Conservation (phyloP, 2,888 invertebrate species). For the Limenitis camilla region DNA sequence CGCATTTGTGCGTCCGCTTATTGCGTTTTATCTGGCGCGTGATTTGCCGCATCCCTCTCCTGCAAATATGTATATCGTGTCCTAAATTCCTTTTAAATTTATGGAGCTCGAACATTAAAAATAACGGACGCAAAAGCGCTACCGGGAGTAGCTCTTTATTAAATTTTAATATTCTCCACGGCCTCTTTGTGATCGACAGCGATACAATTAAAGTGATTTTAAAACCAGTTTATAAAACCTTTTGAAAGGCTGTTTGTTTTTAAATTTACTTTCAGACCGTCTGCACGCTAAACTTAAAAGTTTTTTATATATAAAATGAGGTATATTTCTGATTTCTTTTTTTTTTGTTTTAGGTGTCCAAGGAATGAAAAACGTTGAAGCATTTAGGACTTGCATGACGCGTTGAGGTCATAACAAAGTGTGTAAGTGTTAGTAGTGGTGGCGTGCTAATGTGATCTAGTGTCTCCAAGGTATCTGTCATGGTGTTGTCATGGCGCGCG, state of each 20-base stretch:
- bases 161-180: conserved; percentile 53
- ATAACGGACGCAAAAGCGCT: conserved; percentile 32
- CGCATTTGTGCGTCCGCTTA: conserved; percentile 58
- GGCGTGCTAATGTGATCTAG: conserved; percentile 32
- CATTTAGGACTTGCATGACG: conserved; percentile 9
- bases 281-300: too few relatives aligned
- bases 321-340: not conserved
- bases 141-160: conserved; percentile 48
- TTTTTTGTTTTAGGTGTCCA: conserved; percentile 24
- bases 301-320: too few relatives aligned
- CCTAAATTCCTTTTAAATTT: conserved; percentile 49
- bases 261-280: too few relatives aligned
- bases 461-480: conserved; percentile 38
- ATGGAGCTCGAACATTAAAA: conserved; percentile 34
- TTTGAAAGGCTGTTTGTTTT: too few relatives aligned
- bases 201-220: conserved; percentile 42
- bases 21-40: conserved; percentile 54
- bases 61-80: conserved; percentile 55
- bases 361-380: conserved; percentile 23
- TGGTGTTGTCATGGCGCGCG: conserved; percentile 60
- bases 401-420: conserved; percentile 10
- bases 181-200: conserved; percentile 41
- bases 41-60: conserved; percentile 42
- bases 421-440: conserved; percentile 9
- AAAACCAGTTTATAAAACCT: not conserved